A percentile compares a stretch with the other conserved stretches of the same genome.
Conservation (phyloP, 2,888 invertebrate species). For the Tipula unca region DNA sequence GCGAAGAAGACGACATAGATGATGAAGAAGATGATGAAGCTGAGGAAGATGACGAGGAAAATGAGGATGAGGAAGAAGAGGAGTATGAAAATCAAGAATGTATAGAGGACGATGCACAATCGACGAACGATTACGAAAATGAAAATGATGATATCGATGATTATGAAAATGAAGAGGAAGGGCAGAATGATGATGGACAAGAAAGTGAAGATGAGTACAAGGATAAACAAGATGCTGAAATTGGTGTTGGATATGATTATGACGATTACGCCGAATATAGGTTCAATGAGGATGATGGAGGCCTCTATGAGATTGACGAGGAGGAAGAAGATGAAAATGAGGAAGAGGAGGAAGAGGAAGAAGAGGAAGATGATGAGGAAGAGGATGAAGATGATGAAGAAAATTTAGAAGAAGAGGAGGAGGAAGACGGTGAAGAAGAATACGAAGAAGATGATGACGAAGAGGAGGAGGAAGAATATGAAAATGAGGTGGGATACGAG, state of each 20-base stretch:
- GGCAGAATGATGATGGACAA: neutral
- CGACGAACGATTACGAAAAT: neutral
- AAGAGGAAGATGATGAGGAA: neutral
- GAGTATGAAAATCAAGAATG: neutral
- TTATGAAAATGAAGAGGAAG: neutral
- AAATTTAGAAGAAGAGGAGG: neutral
- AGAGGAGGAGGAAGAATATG: neutral
- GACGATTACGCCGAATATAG: neutral
- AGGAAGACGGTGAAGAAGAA: neutral
- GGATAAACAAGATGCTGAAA: neutral
- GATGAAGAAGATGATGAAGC: neutral
- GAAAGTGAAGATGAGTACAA: neutral
- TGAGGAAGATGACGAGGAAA: neutral
- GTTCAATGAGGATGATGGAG: neutral
- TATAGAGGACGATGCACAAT: neutral
- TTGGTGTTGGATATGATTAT: neutral
- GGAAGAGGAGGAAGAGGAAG: neutral
- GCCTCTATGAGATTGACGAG: neutral
- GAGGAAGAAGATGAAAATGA: neutral
- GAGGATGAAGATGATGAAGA: neutral
- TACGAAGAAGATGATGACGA: neutral
- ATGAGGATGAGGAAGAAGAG: neutral
- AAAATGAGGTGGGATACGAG: neutral
- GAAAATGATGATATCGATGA: neutral
- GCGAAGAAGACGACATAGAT: neutral